These are phyloP conservation scores for Tipula confusa DNA, from an alignment of 2,888 invertebrate genomes.

Conservation along the genomic window DNA sequence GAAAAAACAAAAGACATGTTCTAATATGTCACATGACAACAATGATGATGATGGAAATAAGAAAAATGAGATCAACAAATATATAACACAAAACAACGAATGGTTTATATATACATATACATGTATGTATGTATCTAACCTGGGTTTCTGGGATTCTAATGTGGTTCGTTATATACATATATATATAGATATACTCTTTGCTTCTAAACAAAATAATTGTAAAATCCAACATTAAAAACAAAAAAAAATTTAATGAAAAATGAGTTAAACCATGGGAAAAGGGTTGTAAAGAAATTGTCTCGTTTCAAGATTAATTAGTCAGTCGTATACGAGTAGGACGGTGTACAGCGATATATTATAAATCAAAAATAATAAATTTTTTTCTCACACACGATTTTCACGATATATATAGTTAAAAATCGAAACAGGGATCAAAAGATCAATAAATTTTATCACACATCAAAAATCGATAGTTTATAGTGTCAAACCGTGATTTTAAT, in stretches of 20 bases:
- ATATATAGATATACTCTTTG: no score
- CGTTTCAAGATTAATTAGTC: conserved; percentile 12
- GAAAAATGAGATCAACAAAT: conserved; percentile 26
- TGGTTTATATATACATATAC: background rate
- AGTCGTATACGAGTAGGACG: background rate
- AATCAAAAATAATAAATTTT: background rate
- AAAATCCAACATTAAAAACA: background rate
- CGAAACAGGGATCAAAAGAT: background rate
- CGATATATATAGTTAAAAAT: background rate
- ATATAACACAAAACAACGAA: conserved; percentile 4
- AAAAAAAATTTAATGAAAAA: background rate
- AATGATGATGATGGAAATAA: conserved; percentile 28
- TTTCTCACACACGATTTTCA: background rate
- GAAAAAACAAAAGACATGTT: conserved; percentile 26
- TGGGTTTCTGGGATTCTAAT: conserved; percentile 28
- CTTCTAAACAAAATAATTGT: background rate
- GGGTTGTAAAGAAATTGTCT: conserved; percentile 1
- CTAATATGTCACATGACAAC: conserved; percentile 30
- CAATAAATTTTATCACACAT: conserved; percentile 25
- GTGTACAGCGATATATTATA: background rate
- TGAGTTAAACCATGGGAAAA: background rate
- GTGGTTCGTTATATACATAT: background rate
- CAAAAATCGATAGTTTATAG: conserved; percentile 20
- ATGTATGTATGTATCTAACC: background rate
- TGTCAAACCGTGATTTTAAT: conserved; percentile 25